Conservation (phyloP, 2,797 vertebrate genomes). For the Rhynchotus rufescens region DNA sequence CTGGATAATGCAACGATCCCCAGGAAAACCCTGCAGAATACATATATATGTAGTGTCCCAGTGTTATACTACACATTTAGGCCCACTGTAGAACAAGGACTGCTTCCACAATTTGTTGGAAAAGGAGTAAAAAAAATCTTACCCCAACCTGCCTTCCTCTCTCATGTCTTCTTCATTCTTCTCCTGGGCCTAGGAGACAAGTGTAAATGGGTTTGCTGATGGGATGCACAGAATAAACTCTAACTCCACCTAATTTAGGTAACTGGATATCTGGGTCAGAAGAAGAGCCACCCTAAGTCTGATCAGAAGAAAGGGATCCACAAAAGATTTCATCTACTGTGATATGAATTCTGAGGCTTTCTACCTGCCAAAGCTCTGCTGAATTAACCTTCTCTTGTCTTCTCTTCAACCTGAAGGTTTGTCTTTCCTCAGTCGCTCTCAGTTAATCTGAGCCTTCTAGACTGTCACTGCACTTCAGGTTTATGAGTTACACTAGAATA, state of each 20-base stretch:
- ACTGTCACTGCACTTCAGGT: neutral
- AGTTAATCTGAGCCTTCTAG: neutral
- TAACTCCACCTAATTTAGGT: neutral
- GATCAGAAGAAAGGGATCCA: neutral
- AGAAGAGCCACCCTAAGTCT: neutral
- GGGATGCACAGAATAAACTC: neutral
- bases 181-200: neutral
- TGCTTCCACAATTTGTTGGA: neutral
- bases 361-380: neutral
- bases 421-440: neutral
- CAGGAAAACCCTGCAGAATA: fast-evolving
- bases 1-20: neutral
- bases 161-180: fast-evolving
- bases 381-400: neutral
- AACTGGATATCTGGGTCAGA: neutral
- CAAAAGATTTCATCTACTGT: neutral
- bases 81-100: neutral
- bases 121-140: neutral
- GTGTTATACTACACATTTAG: neutral
- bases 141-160: fast-evolving
- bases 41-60: neutral
- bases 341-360: neutral
- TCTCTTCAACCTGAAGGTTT: neutral
- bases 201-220: fast-evolving
- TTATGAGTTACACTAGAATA: neutral